Evolutionary conservation across 2,888 invertebrate genomes (phyloP), one percentile per base, ranked within the genome.

Genomic region (Hesperia comma): DNA sequence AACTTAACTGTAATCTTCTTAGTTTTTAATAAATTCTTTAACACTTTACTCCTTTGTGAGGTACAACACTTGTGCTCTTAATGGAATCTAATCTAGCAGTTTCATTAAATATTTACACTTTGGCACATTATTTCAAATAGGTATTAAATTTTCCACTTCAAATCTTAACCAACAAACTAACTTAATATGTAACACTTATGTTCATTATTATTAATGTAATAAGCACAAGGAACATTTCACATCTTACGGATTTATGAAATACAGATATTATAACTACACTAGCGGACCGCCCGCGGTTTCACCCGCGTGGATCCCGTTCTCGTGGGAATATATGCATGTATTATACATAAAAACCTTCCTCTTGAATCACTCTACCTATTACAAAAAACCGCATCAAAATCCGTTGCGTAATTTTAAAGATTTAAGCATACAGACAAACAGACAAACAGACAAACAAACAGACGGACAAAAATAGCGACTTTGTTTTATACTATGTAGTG

Each of bases 21-120:
- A 66, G 54, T n/a, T 10, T 43, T 54, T 66, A 66, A 60, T 66
- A 66, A 66, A 66, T 66, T 66, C 58, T 60, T 66, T 41, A 60
- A 58, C 57, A 66, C 33, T 60, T 64, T 54, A 66, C 54, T 58
- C 53, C 53, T 26, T 58, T 32, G 32, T 53, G 41, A 53, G 53
- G 58, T 58, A 56, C 51, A 58, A 58, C 49, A 63, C 41, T 58
- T 32, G 53, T 64, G 58, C 51, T 58, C 14, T 26, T 53, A 53
- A 64, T 33, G 26, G 40, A 43, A 43, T 46, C 43, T 66, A 66
- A 19, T 60, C 64, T 66, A 66, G 60, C 64, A 19, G 43, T 60
- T 66, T 37, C 49, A 60, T 37, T 54, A 32, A 66, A 54, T 66
- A 60, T 33, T 60, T 46, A 66, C 54, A 60, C 53, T 54, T 66